Evolutionary conservation across 2,113 vertebrate species (phyloP).

Genomic region (Aix galericulata): DNA sequence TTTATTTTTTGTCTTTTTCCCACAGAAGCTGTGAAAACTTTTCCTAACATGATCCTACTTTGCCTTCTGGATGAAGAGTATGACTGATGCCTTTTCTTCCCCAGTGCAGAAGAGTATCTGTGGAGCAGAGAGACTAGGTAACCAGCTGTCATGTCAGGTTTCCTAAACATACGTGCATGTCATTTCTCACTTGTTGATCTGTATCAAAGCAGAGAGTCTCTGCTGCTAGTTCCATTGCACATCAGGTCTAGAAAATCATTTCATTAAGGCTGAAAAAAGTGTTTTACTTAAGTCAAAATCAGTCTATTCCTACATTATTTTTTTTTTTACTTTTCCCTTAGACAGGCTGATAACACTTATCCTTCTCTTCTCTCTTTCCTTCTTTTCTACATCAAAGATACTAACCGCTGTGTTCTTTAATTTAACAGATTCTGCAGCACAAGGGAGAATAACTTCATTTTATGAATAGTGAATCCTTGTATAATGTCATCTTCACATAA

Average conservation of each 20-base stretch:
- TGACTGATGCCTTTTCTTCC: slow-evolving; percentile 68
- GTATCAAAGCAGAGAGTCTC: slow-evolving; percentile 56
- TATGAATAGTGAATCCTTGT: slow-evolving; percentile 29
- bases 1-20: not conserved
- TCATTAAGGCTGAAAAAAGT: slow-evolving; percentile 51
- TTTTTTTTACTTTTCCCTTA: not conserved
- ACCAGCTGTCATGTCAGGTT: slow-evolving; percentile 68
- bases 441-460: slow-evolving; percentile 57
- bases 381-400: slow-evolving; percentile 53
- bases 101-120: slow-evolving; percentile 64
- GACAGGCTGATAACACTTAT: not conserved
- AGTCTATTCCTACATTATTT: slow-evolving; percentile 15
- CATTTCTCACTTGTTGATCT: slow-evolving; percentile 67
- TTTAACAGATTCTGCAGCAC: slow-evolving; percentile 61
- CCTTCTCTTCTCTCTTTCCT: slow-evolving; percentile 19
- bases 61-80: slow-evolving; percentile 67
- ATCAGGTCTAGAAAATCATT: slow-evolving; percentile 49
- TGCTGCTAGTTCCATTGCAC: slow-evolving; percentile 32
- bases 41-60: slow-evolving; percentile 36
- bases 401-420: slow-evolving; percentile 59
- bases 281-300: slow-evolving; percentile 31
- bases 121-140: slow-evolving; percentile 61
- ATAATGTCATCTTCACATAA: slow-evolving; percentile 20
- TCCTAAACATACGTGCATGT: slow-evolving; percentile 61
- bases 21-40: slow-evolving; percentile 48